phyloP scores from a whole-genome alignment of 2,888 invertebrate genomes.

The Rotaria magnacalcarata region DNA sequence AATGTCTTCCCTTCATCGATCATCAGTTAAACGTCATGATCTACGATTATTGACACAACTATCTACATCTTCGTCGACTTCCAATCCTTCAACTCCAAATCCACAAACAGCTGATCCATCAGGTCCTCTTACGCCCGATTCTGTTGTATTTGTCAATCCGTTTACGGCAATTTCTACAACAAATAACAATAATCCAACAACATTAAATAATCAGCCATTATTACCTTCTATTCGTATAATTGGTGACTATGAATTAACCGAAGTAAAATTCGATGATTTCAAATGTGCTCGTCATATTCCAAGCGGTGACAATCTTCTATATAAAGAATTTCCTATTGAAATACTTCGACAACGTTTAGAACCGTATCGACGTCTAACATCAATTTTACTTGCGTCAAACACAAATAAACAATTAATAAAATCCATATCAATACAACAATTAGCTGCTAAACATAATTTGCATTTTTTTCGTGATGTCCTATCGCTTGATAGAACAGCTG shows the following conservation, averaged over 20 bases:
- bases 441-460: background rate
- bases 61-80: background rate
- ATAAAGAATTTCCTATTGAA: background rate
- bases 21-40: background rate
- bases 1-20: background rate
- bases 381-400: background rate
- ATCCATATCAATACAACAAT: background rate
- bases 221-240: background rate
- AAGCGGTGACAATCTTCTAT: background rate
- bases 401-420: background rate
- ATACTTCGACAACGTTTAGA: background rate
- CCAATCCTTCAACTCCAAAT: background rate
- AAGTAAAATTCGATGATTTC: slow-evolving; percentile 15
- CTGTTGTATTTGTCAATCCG: background rate
- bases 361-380: background rate
- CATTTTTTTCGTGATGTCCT: slow-evolving; percentile 27
- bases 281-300: slow-evolving; percentile 7
- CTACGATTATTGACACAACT: background rate
- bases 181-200: too few species aligned
- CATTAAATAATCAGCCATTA: background rate
- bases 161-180: background rate
- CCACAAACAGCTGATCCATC: background rate
- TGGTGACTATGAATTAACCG: slow-evolving; percentile 8
- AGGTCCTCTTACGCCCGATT: background rate
- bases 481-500: slow-evolving; percentile 50